phyloP scores from a whole-genome alignment of 2,888 invertebrate genomes.

The Urechis unicinctus region DNA sequence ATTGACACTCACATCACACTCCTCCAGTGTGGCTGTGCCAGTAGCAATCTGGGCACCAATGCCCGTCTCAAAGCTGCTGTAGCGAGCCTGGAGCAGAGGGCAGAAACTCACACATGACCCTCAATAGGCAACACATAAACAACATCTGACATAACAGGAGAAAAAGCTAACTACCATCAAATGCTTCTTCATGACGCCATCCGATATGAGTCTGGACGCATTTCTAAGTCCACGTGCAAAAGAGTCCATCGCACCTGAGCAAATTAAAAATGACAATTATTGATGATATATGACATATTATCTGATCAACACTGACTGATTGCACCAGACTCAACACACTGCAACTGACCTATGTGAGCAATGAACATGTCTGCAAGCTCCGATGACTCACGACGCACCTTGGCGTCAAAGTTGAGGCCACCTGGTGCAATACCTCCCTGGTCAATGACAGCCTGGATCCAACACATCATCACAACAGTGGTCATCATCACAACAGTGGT shows the following conservation, averaged over 20 bases:
- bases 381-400: slow-evolving; percentile 54
- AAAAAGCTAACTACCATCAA: slow-evolving; percentile 54
- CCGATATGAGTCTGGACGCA: slow-evolving; percentile 56
- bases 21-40: slow-evolving; percentile 56
- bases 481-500: too few species aligned
- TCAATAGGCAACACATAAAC: background rate
- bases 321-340: too few species aligned
- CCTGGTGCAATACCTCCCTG: slow-evolving; percentile 59
- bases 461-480: too few species aligned
- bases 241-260: slow-evolving; percentile 58
- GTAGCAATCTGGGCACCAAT: slow-evolving; percentile 58
- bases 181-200: slow-evolving; percentile 57
- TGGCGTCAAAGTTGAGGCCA: slow-evolving; percentile 58
- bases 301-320: background rate
- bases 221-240: slow-evolving; percentile 57
- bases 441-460: slow-evolving; percentile 39
- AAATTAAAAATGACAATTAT: background rate
- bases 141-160: background rate
- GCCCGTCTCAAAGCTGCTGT: slow-evolving; percentile 57
- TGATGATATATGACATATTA: background rate
- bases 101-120: background rate
- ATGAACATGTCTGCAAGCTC: slow-evolving; percentile 57
- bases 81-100: slow-evolving; percentile 56
- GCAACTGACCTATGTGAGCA: slow-evolving; percentile 51
- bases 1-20: slow-evolving; percentile 38